Evolutionary conservation across 2,888 invertebrate species (phyloP), one percentile per base, ranked within the genome.

Genomic region (Ametastegia equiseti): DNA sequence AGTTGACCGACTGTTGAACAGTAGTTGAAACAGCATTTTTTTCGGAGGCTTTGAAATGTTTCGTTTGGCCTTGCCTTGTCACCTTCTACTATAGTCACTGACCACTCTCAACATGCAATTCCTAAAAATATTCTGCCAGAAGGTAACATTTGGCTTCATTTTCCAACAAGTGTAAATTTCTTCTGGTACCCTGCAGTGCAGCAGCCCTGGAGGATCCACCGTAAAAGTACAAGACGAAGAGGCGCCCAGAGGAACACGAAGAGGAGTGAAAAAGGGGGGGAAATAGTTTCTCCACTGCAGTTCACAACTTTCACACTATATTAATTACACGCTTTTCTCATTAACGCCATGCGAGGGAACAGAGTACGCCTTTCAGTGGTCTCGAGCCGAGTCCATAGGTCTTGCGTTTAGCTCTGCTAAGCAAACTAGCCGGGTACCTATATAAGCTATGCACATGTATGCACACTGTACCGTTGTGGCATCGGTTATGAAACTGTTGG

Each of bases 321-420:
- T 78, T 78, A 78, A 78, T 60, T 57, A 78, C 78, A 78, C 60
- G 78, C 78, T 78, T 57, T 63, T 78, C 78, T 75, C 54, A 54
- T 75, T 57, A 78, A 30, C 78, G 39, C 57, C 30, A 63, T n/a
- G 60, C 27, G 4, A n/a, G 47, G 27, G 60, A 78, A 78, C 78
- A 78, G 45, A 78, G 78, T 30, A 36, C 42, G 60, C 42, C 63
- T 57, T 78, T 63, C 78, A 78, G n/a, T 19, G 15, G 45, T 42
- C 39, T 42, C 11, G 45, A 57, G 39, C 50, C 23, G 19, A 60
- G 78, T 63, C n/a, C 60, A 33, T 42, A 42, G 33, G 45, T 63
- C 57, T 27, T 23, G 45, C 39, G 47, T 45, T 60, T 15, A 78
- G 57, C 78, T 78, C 27, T 42, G 78, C 27, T 60, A n/a, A 78